A percentile compares a stretch with the other conserved stretches of the same genome.
Evolutionary conservation across 2,888 invertebrate species (phyloP).

Genomic region (Myopa testacea): DNA sequence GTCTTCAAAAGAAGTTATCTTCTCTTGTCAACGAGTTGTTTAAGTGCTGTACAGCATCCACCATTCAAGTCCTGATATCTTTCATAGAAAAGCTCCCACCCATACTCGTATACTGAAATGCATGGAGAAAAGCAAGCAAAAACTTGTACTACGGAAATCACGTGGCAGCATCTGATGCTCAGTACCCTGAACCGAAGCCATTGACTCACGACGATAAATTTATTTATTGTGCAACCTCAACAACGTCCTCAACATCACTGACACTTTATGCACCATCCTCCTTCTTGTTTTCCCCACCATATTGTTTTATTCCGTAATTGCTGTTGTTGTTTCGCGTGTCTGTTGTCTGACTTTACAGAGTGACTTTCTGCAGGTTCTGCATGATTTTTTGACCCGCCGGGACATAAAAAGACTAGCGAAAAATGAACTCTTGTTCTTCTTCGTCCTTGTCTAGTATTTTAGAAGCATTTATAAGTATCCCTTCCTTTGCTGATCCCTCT

Average conservation of each 20-base stretch:
- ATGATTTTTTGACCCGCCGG: background rate
- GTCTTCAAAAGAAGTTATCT: too few relatives aligned
- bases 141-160: background rate
- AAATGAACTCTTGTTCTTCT: background rate
- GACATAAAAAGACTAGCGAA: background rate
- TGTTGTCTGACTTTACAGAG: background rate
- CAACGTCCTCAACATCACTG: background rate
- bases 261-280: background rate
- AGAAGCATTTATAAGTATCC: too few relatives aligned
- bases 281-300: too few relatives aligned
- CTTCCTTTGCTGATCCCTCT: too few relatives aligned
- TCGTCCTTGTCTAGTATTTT: background rate
- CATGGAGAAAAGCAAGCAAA: too few relatives aligned
- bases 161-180: slow-evolving; percentile 1
- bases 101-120: too few relatives aligned
- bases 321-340: background rate
- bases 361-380: background rate
- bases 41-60: too few relatives aligned
- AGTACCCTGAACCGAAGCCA: background rate
- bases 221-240: slow-evolving; percentile 6
- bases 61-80: too few relatives aligned
- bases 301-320: background rate
- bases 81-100: too few relatives aligned
- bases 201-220: slow-evolving; percentile 1
- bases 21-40: too few relatives aligned